Base-by-base conservation (phyloP, 1,140 invertebrate genomes). In the Tetramorium alpestre region DNA sequence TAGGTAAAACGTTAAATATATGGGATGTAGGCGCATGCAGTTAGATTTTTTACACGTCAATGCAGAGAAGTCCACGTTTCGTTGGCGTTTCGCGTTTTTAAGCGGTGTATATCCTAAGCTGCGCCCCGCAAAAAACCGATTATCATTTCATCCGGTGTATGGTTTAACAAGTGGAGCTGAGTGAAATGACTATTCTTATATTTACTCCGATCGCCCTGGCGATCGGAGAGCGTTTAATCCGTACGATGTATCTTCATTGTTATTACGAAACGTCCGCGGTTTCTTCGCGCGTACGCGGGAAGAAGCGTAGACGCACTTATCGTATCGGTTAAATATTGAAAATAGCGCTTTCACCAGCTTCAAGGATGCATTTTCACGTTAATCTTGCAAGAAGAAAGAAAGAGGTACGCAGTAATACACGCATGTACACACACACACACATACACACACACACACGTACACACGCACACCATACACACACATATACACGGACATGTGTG, bases 11-110 rank as follows among this genome's bases (percentile, higher is more conserved):
- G 69, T 60, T 62, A 64, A 58, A 78, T 44, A 76, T 70, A 73
- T 49, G 80, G 76, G 72, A 47, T 84, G 41, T 86, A 88, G 76
- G 77, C 62, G 70, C 87, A 91, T 76, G 88, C 88, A 90, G 82
- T 92, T 93, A 93, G 92, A 93, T 93, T 93, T 93, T 93, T 90
- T 93, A 93, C 91, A 93, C 89, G 86, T 93, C 85, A 90, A 90
- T 69, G 76, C 84, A 86, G 41, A 84, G 75, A 44, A 49, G 72
- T 86, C 67, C 67, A 75, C 67, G 65, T 92, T 92, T 87, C 84
- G 87, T 92, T 90, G 86, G 73, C 67, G 70, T 87, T 33, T 80
- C 81, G 85, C 60, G 86, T 76, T 91, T 62, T 69, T 77, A 80
- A 82, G 69, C 62, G 65, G 51, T 75, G 85, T 81, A 56, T 38